These are phyloP conservation scores for Saguinus midas DNA, from an alignment of 2,113 vertebrate genomes.

Conservation along the genomic window DNA sequence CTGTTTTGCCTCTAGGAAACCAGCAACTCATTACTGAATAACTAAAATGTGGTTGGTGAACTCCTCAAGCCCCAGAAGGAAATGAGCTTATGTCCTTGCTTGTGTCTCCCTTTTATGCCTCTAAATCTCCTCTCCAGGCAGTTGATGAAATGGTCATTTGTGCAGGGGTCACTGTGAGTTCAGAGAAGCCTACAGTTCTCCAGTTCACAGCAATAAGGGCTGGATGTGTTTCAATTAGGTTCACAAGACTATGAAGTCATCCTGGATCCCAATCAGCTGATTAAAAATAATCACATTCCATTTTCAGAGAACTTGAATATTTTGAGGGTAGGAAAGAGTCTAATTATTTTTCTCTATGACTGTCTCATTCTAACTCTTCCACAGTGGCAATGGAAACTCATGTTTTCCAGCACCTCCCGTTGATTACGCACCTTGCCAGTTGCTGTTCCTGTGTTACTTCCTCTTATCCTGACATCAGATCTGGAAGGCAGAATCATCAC, in stretches of 20 bases:
- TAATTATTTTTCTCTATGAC: background rate
- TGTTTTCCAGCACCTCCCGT: background rate
- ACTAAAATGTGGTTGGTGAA: background rate
- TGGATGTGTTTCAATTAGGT: background rate
- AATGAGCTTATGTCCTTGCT: background rate
- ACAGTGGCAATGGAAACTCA: background rate
- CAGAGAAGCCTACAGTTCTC: background rate
- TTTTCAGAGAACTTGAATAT: background rate
- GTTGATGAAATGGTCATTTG: background rate
- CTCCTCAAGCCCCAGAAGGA: background rate
- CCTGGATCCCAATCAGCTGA: conserved; percentile 27
- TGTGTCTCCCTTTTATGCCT: accelerated
- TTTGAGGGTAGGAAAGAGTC: background rate
- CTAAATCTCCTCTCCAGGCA: background rate
- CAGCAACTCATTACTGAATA: background rate
- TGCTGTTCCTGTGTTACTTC: background rate
- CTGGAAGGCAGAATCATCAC: background rate
- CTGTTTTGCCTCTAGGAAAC: accelerated
- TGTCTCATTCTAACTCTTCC: background rate
- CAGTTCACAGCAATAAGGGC: background rate
- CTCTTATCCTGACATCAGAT: background rate
- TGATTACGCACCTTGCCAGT: accelerated
- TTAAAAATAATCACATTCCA: conserved; percentile 4
- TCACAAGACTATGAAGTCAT: conserved; percentile 48
- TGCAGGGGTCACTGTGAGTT: background rate